Conservation (phyloP, 2,888 invertebrate species). For the Brachylomia viminalis region DNA sequence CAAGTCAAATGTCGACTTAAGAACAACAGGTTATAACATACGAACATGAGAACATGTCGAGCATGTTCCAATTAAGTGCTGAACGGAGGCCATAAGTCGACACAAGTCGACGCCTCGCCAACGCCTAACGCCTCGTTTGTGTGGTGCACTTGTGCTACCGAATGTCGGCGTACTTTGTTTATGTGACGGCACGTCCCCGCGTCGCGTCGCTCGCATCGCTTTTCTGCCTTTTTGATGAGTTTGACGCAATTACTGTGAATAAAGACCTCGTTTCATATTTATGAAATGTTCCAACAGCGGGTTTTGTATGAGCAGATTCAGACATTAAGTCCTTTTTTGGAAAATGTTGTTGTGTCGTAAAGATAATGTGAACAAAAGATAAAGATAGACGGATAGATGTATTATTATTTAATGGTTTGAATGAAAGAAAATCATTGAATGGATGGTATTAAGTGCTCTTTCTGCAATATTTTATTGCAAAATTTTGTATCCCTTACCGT, state of each 20-base stretch:
- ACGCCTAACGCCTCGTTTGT: constrained; percentile 47
- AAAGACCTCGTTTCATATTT: constrained; percentile 42
- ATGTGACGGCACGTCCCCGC: constrained; percentile 31
- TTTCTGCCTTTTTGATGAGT: constrained; percentile 40
- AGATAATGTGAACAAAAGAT: neutral
- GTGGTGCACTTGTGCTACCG: constrained; percentile 51
- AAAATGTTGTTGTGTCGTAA: constrained; percentile 7
- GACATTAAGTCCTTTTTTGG: constrained; percentile 28
- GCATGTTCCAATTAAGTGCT: constrained; percentile 60
- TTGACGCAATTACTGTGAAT: constrained; percentile 39
- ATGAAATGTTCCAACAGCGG: constrained; percentile 16
- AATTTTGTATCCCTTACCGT: neutral
- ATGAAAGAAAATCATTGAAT: neutral
- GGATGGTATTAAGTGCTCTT: neutral
- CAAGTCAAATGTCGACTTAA: constrained; percentile 14
- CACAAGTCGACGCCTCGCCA: constrained; percentile 41
- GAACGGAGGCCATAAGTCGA: constrained; percentile 50
- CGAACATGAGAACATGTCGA: constrained; percentile 48
- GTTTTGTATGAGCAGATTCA: constrained; percentile 22
- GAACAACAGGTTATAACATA: constrained; percentile 21
- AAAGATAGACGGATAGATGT: constrained; percentile 11
- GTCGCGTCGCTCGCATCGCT: neutral
- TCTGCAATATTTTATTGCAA: neutral
- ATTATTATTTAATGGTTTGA: neutral
- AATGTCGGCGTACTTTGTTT: constrained; percentile 58